Evolutionary conservation across 2,888 invertebrate genomes (phyloP).

Genomic region (Imbricaverruca yamaguchii): DNA sequence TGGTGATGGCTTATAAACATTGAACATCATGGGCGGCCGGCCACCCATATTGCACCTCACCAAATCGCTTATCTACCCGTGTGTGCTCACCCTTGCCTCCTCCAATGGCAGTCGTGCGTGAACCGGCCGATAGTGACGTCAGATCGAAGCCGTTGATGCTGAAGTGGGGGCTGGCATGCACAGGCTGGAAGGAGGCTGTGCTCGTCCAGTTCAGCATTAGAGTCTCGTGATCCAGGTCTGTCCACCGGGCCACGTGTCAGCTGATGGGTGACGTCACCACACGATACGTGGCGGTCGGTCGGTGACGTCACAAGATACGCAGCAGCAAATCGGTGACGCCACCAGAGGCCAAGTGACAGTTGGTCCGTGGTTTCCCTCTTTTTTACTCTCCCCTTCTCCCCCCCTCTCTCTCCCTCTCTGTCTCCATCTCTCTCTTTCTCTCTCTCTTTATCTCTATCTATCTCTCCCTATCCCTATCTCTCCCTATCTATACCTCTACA

Average conservation of each 20-base stretch:
- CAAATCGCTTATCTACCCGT: no score
- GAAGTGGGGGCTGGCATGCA: not conserved
- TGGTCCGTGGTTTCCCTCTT: no score
- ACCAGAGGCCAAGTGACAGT: no score
- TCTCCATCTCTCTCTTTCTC: no score
- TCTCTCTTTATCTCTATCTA: no score
- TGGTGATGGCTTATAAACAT: no score
- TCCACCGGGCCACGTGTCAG: not conserved
- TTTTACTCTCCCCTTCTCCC: no score
- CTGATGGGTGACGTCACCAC: not conserved
- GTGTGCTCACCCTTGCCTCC: not conserved
- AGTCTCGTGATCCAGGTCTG: not conserved
- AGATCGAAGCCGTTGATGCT: not conserved
- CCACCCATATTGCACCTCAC: no score
- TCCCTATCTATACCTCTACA: no score
- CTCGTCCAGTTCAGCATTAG: conserved; percentile 9
- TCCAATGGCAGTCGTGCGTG: not conserved
- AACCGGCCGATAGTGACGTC: not conserved
- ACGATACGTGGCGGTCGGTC: not conserved
- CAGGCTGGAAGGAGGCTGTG: not conserved
- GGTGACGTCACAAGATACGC: not conserved
- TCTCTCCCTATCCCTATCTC: no score
- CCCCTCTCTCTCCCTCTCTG: no score
- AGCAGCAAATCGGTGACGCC: not conserved
- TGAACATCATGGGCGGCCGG: no score